A percentile compares a stretch with the other conserved stretches of the same genome.
Evolutionary conservation across 2,113 vertebrate species (phyloP).

Genomic region (Salvator merianae): DNA sequence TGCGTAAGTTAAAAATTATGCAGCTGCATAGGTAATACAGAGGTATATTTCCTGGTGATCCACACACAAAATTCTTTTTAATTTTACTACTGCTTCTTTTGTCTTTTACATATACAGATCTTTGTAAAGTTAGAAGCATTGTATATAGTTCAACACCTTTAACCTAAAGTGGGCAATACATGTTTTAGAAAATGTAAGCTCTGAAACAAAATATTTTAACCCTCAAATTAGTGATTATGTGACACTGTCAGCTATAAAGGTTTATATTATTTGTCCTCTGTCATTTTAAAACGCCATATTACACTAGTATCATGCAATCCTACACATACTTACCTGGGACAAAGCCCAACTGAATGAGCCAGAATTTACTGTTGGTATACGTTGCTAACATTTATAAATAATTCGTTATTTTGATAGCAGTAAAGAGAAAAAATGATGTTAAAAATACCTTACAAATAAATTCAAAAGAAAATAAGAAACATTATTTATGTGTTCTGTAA

Average conservation of each 20-base stretch:
- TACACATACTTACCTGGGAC: background rate
- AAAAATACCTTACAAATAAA: constrained; percentile 36
- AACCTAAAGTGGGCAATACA: background rate
- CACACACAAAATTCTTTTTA: background rate
- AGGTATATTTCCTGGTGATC: background rate
- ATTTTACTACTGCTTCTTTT: background rate
- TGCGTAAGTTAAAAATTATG: background rate
- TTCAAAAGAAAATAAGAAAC: constrained; percentile 26
- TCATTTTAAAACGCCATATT: background rate
- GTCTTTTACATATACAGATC: background rate
- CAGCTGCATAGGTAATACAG: constrained; percentile 8
- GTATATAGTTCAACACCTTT: background rate
- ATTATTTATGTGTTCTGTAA: constrained; percentile 29
- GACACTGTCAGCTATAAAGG: constrained; percentile 13
- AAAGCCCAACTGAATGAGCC: background rate
- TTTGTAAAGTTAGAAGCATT: background rate
- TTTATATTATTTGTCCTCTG: background rate
- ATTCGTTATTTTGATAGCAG: background rate
- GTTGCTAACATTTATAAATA: constrained; percentile 15
- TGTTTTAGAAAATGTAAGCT: background rate
- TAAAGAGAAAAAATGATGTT: constrained; percentile 36
- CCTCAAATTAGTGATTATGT: background rate
- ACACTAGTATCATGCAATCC: background rate
- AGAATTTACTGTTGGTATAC: background rate
- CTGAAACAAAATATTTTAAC: background rate